phyloP scores from a whole-genome alignment of 2,797 vertebrate genomes.

The Mastacembelus armatus region DNA sequence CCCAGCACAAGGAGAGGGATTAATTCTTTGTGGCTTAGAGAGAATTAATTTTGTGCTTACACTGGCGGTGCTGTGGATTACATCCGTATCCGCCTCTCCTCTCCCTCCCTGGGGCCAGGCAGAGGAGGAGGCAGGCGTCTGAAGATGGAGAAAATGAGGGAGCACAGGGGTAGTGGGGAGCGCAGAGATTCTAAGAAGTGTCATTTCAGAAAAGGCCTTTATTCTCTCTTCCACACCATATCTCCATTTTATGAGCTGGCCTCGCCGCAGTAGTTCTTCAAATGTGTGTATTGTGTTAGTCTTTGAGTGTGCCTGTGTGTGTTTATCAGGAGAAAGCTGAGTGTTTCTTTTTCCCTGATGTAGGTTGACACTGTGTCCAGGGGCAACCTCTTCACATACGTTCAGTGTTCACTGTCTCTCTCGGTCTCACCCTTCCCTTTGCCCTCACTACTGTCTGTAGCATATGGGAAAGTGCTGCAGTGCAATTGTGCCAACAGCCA shows the following conservation, averaged over 20 bases:
- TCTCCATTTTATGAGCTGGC: conserved; percentile 64
- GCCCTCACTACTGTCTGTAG: conserved; percentile 58
- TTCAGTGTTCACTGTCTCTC: conserved; percentile 48
- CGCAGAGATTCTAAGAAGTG: conserved; percentile 65
- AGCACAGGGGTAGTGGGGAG: conserved; percentile 27
- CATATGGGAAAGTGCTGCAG: conserved; percentile 74
- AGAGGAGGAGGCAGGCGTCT: conserved; percentile 68
- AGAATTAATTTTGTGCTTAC: conserved; percentile 89
- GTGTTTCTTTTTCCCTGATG: conserved; percentile 67
- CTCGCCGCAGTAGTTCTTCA: conserved; percentile 60
- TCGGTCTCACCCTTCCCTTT: conserved; percentile 52
- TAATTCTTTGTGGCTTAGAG: conserved; percentile 88
- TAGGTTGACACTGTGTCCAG: conserved; percentile 74
- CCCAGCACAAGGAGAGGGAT: conserved; percentile 83
- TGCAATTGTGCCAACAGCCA: conserved; percentile 67
- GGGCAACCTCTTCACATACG: conserved; percentile 73
- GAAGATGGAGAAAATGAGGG: conserved; percentile 70
- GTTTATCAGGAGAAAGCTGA: conserved; percentile 46
- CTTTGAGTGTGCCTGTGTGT: conserved; percentile 33
- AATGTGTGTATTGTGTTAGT: conserved; percentile 51
- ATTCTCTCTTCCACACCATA: conserved; percentile 50
- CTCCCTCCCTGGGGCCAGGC: conserved; percentile 72
- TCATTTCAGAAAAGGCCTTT: conserved; percentile 74
- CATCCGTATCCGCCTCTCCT: conserved; percentile 81
- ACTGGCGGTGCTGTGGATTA: conserved; percentile 85